Conservation (phyloP, 2,113 vertebrate species). For the Dicrurus megarhynchus region DNA sequence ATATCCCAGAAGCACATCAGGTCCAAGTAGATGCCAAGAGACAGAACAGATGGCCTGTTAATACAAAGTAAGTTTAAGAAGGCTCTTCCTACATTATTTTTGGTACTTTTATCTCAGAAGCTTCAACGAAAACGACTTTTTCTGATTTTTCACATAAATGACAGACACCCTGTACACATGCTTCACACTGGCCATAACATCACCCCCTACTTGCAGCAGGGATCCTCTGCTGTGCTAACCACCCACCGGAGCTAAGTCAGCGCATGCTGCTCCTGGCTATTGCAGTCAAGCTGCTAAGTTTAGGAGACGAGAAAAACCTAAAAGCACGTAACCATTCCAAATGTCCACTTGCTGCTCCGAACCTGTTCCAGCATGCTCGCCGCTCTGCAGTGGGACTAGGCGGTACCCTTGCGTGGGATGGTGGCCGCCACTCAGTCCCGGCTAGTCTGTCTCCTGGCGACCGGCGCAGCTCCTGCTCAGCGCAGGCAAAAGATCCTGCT, state of each 20-base stretch:
- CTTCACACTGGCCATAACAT: neutral
- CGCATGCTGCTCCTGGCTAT: fast-evolving
- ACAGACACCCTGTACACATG: fast-evolving
- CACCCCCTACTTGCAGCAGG: neutral
- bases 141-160: neutral
- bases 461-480: fast-evolving
- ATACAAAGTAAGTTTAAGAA: neutral
- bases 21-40: neutral
- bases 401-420: fast-evolving
- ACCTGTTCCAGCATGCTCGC: no score
- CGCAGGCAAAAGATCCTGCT: fast-evolving
- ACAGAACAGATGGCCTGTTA: neutral
- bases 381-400: fast-evolving
- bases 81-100: neutral
- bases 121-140: fast-evolving
- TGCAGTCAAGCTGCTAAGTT: neutral
- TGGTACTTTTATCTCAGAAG: neutral
- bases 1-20: fast-evolving
- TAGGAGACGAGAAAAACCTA: neutral
- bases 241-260: neutral
- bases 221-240: neutral
- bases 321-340: fast-evolving
- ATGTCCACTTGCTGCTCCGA: neutral
- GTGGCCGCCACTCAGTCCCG: no score
- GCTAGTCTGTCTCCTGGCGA: fast-evolving